These are phyloP conservation scores for Calameuta filiformis DNA, from an alignment of 2,888 invertebrate species.

Conservation along the genomic window DNA sequence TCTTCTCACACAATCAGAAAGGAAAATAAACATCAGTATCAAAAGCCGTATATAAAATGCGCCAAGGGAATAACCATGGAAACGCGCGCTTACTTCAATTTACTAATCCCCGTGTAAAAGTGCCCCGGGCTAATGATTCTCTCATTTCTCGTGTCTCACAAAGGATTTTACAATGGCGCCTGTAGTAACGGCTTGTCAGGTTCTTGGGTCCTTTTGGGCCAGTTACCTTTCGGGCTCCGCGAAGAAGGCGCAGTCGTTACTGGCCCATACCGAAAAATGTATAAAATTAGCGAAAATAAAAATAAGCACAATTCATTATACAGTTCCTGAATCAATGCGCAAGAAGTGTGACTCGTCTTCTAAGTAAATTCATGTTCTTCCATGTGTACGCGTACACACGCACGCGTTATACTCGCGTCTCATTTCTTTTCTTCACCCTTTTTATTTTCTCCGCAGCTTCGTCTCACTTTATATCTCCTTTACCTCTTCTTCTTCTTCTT, in stretches of 20 bases:
- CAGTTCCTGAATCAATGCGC: neutral
- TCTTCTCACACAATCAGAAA: neutral
- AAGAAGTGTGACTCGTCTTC: neutral
- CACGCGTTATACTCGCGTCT: neutral
- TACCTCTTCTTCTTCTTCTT: constrained; percentile 6
- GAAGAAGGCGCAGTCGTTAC: neutral
- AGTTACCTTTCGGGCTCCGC: neutral
- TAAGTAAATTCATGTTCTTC: neutral
- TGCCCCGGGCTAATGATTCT: neutral
- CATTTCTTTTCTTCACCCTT: constrained; percentile 8
- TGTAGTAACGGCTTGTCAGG: neutral
- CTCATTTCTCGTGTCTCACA: neutral
- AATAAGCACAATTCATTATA: neutral
- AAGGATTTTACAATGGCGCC: neutral
- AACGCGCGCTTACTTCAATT: neutral
- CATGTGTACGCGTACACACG: too few species aligned
- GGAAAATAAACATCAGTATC: neutral
- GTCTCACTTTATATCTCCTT: constrained; percentile 7
- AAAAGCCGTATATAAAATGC: too few species aligned
- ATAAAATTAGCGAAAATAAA: neutral
- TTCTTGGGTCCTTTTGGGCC: neutral
- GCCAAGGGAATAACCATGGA: neutral
- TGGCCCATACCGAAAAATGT: neutral
- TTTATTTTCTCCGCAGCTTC: constrained; percentile 6
- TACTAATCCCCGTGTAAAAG: neutral